These are phyloP conservation scores for Emydocephalus ijimae DNA, from an alignment of 2,113 vertebrate species.

Conservation along the genomic window DNA sequence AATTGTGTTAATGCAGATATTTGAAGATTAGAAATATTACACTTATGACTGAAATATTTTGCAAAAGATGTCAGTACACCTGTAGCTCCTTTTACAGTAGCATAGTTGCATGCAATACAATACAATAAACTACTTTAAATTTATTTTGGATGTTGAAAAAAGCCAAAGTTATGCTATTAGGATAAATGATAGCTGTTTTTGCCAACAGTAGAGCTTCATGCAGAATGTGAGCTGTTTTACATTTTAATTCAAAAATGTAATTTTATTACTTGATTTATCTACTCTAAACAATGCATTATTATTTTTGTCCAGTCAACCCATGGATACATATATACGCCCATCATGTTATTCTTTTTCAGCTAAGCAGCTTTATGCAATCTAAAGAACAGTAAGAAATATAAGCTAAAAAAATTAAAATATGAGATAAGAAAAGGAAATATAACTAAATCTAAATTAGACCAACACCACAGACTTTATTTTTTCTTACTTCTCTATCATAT, in stretches of 20 bases:
- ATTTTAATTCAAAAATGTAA: background rate
- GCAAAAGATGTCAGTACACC: background rate
- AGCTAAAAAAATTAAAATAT: background rate
- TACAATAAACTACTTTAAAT: background rate
- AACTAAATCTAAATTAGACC: background rate
- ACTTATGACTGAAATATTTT: background rate
- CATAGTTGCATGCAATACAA: background rate
- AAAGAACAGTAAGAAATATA: background rate
- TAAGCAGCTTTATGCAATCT: background rate
- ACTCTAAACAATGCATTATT: background rate
- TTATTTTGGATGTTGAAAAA: background rate
- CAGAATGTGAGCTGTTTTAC: background rate
- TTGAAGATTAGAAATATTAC: background rate
- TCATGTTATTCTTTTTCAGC: background rate
- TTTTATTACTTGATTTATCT: background rate
- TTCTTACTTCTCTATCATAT: background rate
- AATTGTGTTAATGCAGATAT: background rate
- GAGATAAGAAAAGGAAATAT: background rate
- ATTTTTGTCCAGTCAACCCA: background rate
- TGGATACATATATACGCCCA: background rate
- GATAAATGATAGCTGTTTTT: background rate
- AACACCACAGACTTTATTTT: background rate
- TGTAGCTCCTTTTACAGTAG: background rate
- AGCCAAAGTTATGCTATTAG: background rate
- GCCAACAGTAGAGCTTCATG: background rate